phyloP scores from a whole-genome alignment of 2,113 vertebrate species.

The Grantiella picta region DNA sequence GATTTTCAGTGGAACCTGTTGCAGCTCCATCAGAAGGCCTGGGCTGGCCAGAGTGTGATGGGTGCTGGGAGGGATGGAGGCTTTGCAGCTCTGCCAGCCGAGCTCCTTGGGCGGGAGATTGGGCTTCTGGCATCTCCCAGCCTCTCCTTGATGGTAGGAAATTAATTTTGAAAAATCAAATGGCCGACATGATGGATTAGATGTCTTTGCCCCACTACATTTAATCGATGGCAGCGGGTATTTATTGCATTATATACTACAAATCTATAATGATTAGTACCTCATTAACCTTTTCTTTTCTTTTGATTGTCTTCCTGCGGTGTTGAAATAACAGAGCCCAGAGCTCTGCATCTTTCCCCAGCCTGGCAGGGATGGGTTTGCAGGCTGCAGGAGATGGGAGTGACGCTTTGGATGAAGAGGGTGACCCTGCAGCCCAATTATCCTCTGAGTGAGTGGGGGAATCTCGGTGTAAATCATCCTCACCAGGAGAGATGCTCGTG shows the following conservation, averaged over 20 bases:
- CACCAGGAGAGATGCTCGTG: background rate
- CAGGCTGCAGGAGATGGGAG: background rate
- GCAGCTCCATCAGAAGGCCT: background rate
- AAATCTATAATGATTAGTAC: slow-evolving; percentile 46
- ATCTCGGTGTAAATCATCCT: background rate
- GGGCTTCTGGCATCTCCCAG: background rate
- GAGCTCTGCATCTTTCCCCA: background rate
- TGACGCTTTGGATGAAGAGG: background rate
- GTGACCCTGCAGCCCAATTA: background rate
- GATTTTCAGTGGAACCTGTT: background rate
- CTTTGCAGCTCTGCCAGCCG: background rate
- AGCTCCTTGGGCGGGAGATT: background rate
- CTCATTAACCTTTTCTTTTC: slow-evolving; percentile 41
- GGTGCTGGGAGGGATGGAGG: background rate
- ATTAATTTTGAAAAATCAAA: background rate
- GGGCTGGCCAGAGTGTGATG: background rate
- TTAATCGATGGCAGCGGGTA: background rate
- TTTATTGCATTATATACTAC: slow-evolving; percentile 13
- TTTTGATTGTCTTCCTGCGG: background rate
- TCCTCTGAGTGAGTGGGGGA: background rate
- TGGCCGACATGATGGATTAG: background rate
- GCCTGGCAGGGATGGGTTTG: background rate
- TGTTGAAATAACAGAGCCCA: background rate
- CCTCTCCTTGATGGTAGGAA: background rate
- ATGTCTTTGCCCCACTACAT: background rate